Evolutionary conservation across 2,797 vertebrate species (phyloP).

Genomic region (Uromys caudimaculatus): DNA sequence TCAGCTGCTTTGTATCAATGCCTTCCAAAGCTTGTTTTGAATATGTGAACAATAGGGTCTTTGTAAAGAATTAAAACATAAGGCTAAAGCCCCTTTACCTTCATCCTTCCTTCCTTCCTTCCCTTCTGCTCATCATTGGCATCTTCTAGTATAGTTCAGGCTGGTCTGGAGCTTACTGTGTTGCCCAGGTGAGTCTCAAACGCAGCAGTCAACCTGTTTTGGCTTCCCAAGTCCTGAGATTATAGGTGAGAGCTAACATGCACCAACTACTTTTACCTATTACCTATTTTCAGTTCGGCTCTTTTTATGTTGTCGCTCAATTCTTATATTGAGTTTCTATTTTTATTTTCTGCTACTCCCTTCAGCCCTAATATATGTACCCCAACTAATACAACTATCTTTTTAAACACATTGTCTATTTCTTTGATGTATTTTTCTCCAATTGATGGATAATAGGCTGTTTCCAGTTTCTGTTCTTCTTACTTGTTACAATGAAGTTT

Average conservation of each 20-base stretch:
- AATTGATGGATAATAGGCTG: neutral
- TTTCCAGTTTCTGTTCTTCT: neutral
- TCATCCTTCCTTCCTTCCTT: neutral
- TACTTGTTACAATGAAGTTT: neutral
- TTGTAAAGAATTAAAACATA: neutral
- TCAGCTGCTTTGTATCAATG: neutral
- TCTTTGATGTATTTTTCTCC: neutral
- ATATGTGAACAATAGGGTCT: neutral
- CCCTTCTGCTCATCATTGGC: neutral
- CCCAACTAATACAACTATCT: neutral
- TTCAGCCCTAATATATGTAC: neutral
- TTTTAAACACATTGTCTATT: neutral
- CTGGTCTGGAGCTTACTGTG: neutral
- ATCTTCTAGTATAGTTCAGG: neutral
- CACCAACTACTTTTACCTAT: neutral
- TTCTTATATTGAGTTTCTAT: neutral
- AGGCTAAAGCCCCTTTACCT: neutral
- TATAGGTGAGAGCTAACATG: neutral
- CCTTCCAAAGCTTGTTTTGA: constrained; percentile 11
- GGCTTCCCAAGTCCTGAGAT: neutral
- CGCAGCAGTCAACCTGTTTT: neutral
- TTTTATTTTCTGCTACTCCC: neutral
- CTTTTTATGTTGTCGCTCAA: neutral
- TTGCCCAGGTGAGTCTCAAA: neutral
- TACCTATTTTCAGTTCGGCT: neutral